Percentiles rank a stretch among this genome's conserved stretches.
These are phyloP conservation scores for Leucoraja ocellata DNA, from an alignment of 2,797 vertebrate genomes.

Conservation along the genomic window DNA sequence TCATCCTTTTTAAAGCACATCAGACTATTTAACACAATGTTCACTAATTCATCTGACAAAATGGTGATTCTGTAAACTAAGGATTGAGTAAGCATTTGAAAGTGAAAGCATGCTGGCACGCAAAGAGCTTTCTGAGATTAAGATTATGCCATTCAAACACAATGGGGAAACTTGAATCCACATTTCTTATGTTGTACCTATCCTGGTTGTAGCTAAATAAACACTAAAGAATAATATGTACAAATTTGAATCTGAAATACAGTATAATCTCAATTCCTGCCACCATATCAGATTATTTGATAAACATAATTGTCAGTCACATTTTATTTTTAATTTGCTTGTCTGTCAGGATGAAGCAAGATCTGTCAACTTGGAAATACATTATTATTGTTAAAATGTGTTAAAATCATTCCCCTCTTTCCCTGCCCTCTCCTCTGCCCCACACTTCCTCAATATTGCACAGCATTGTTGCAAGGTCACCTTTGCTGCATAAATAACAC, in stretches of 20 bases:
- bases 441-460: background rate
- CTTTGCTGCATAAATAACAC: slow-evolving; percentile 7
- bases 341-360: background rate
- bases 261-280: background rate
- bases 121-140: background rate
- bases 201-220: background rate
- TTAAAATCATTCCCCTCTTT: background rate
- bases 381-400: background rate
- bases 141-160: background rate
- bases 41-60: background rate
- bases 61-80: background rate
- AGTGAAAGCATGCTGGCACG: background rate
- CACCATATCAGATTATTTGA: background rate
- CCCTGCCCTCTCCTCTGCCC: too few species aligned
- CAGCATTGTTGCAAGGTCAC: background rate
- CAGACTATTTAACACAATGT: background rate
- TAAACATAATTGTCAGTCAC: background rate
- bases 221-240: background rate
- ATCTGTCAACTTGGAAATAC: background rate
- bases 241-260: background rate
- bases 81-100: background rate
- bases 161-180: background rate
- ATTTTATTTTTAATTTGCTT: background rate
- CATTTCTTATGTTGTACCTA: background rate
- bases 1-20: background rate